Conservation (phyloP, 2,113 vertebrate genomes). For the Steatornis caripensis region DNA sequence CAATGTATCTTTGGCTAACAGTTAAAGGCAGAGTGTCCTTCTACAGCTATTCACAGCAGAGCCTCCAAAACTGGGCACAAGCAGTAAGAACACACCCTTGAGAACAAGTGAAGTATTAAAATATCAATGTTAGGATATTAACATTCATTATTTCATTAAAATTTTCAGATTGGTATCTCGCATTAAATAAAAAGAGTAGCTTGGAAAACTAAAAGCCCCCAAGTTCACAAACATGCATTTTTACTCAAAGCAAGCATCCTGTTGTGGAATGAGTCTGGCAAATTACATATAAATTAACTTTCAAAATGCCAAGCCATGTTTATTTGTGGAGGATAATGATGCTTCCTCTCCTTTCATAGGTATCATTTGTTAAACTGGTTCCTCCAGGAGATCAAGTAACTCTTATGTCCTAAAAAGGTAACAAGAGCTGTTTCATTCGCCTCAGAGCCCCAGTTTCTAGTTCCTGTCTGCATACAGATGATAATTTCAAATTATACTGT, state of each 20-base stretch:
- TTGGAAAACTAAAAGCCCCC: neutral
- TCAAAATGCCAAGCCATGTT: neutral
- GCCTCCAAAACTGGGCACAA: neutral
- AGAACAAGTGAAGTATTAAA: neutral
- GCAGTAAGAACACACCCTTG: neutral
- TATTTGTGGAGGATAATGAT: conserved; percentile 9
- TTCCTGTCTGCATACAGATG: neutral
- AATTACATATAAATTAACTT: conserved; percentile 10
- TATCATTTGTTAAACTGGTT: conserved; percentile 51
- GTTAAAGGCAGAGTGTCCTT: neutral
- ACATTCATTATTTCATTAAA: neutral
- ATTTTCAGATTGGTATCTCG: neutral
- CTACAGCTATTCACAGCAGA: neutral
- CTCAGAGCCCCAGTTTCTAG: conserved; percentile 1
- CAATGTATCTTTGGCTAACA: neutral
- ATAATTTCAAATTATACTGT: neutral
- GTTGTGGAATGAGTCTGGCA: neutral
- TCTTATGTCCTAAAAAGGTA: conserved; percentile 36
- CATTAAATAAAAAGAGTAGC: neutral
- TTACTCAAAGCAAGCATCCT: neutral
- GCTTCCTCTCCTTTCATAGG: conserved; percentile 23
- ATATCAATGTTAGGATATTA: neutral
- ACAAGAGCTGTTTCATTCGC: conserved; percentile 7
- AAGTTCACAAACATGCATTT: neutral
- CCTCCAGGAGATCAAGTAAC: conserved; percentile 58